These are phyloP conservation scores for Selenia dentaria DNA, from an alignment of 2,888 invertebrate species.

Conservation along the genomic window DNA sequence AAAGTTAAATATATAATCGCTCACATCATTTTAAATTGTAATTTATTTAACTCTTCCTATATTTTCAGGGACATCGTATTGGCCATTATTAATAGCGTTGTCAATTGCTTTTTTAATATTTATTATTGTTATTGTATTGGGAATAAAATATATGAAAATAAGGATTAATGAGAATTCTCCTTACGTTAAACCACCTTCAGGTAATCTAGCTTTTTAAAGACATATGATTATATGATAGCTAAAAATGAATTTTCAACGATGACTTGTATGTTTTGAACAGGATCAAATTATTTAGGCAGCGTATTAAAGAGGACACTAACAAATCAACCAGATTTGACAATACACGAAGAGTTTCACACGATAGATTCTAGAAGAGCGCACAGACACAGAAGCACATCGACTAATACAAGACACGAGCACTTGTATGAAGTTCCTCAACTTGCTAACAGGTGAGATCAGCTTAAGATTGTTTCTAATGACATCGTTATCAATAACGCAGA, in stretches of 20 bases:
- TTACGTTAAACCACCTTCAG: constrained; percentile 73
- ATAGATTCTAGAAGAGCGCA: constrained; percentile 87
- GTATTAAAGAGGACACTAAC: constrained; percentile 92
- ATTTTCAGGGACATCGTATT: constrained; percentile 70
- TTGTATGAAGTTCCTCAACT: constrained; percentile 94
- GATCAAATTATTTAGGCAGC: constrained; percentile 90
- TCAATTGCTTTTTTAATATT: constrained; percentile 75
- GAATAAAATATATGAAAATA: constrained; percentile 76
- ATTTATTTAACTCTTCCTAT: too few species aligned
- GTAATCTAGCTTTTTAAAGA: constrained; percentile 40
- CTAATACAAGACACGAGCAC: constrained; percentile 90
- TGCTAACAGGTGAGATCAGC: constrained; percentile 63
- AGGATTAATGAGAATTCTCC: constrained; percentile 71
- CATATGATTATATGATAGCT: too few species aligned
- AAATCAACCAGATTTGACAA: constrained; percentile 92
- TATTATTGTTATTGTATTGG: constrained; percentile 68
- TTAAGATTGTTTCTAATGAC: too few species aligned
- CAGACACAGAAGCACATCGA: constrained; percentile 83
- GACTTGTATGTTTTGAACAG: constrained; percentile 42
- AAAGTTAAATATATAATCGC: too few species aligned
- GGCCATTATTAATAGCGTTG: constrained; percentile 70
- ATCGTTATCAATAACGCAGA: too few species aligned
- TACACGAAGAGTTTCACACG: constrained; percentile 88
- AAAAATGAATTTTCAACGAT: too few species aligned
- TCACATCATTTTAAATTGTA: too few species aligned